These are phyloP conservation scores for Struthio camelus DNA, from an alignment of 2,113 vertebrate species.

Conservation along the genomic window DNA sequence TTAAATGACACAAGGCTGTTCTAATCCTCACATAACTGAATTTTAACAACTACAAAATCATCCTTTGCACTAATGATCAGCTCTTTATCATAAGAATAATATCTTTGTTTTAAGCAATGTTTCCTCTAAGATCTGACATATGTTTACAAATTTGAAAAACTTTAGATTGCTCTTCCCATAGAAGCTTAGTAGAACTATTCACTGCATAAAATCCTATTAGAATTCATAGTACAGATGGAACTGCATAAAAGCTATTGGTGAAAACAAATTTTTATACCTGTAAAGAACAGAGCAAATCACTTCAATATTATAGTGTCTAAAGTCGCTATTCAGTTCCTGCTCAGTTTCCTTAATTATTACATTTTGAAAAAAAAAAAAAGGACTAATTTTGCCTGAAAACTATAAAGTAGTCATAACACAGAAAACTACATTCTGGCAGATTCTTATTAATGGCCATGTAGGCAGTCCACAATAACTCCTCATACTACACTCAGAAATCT, in stretches of 20 bases:
- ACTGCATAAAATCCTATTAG: background rate
- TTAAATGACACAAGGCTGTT: background rate
- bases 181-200: background rate
- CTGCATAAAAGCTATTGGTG: background rate
- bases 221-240: background rate
- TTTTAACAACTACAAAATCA: background rate
- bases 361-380: background rate
- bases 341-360: background rate
- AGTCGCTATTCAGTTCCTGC: background rate
- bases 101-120: background rate
- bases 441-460: background rate
- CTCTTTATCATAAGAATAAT: background rate
- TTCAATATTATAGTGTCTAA: background rate
- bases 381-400: background rate
- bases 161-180: background rate
- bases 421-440: background rate
- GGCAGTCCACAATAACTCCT: background rate
- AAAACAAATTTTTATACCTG: background rate
- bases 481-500: background rate
- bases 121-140: background rate
- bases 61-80: background rate
- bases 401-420: background rate
- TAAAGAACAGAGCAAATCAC: background rate
- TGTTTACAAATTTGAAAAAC: background rate
- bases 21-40: background rate